These are phyloP conservation scores for Agapornis canus DNA, from an alignment of 2,797 vertebrate species.

Conservation along the genomic window DNA sequence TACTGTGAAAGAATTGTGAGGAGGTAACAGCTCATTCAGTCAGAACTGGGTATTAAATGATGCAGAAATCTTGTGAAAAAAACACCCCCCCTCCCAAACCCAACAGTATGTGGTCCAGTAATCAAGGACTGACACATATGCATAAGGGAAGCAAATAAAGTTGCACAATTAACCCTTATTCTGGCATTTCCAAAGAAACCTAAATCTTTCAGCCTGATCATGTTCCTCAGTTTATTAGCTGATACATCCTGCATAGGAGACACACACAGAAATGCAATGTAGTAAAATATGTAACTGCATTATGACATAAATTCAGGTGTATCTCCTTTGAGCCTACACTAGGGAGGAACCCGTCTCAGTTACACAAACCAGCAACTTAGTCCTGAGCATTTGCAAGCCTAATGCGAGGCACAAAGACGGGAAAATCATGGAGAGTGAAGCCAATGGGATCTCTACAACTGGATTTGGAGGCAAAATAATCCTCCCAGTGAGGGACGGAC, in stretches of 20 bases:
- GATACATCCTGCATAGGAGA: background rate
- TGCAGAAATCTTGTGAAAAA: background rate
- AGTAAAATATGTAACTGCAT: background rate
- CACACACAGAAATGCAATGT: background rate
- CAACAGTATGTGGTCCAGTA: background rate
- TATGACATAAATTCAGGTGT: background rate
- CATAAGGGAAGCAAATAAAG: background rate
- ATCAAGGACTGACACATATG: background rate
- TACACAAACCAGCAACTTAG: background rate
- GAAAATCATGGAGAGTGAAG: background rate
- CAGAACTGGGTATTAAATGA: background rate
- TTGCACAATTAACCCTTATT: background rate
- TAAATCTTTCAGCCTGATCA: background rate
- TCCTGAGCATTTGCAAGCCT: background rate
- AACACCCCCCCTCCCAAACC: too few relatives aligned
- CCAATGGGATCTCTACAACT: fast-evolving
- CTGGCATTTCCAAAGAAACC: background rate
- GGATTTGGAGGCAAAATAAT: background rate
- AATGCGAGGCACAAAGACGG: background rate
- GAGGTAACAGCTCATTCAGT: background rate
- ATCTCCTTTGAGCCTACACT: background rate
- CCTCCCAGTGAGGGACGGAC: background rate
- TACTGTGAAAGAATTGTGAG: background rate
- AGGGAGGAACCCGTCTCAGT: background rate
- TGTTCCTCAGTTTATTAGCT: background rate